Base-by-base conservation (phyloP, 2,888 invertebrate species). In the Rhagophthalmus giganteus region DNA sequence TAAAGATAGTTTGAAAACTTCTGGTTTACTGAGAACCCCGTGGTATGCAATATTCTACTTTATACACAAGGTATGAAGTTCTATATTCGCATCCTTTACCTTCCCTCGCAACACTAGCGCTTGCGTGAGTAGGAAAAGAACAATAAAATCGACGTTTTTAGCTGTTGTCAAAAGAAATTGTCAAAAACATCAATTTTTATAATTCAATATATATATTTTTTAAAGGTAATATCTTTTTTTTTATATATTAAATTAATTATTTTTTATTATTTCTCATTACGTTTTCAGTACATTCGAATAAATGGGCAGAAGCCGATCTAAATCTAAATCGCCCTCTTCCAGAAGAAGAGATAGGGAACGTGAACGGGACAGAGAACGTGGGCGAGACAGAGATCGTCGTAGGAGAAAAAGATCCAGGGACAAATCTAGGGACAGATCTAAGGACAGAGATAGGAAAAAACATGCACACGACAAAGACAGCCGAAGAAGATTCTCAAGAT, bases 261-360 rank as follows among this genome's bases (percentile, higher is more conserved):
- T 33, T 31, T 34, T 25, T 30, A 24, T 20, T 32, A 27, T 30
- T 35, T 34, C 27, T 35, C 16, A 38, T 47, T 49, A 44, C 54
- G 54, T 54, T 50, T 33, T 3, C 30, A 50, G 28, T 31, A 47
- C 35, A 28, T 12, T 38, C 26, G 6, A 14, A 15, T n/a, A 37
- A 47, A 80, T 84, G 84, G 79, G 79, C 50, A 72, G 79, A 60
- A 55, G 54, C 38, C 77, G 80, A 64, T 77, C 80, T 54, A 65
- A 73, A 57, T 75, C 74, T 38, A 73, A 70, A 62, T 76, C 79
- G 37, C 79, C 80, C 13, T 76, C 76, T 9, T 68, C 73, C 46
- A 74, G 80, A 66, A 71, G 80, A 57, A 67, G 78, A 42, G 75
- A 79, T 54, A 74, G 77, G 57, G 77, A 78, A 41, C 70, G 76